These are phyloP conservation scores for Plebejus anna DNA, from an alignment of 2,888 invertebrate species.

Conservation along the genomic window DNA sequence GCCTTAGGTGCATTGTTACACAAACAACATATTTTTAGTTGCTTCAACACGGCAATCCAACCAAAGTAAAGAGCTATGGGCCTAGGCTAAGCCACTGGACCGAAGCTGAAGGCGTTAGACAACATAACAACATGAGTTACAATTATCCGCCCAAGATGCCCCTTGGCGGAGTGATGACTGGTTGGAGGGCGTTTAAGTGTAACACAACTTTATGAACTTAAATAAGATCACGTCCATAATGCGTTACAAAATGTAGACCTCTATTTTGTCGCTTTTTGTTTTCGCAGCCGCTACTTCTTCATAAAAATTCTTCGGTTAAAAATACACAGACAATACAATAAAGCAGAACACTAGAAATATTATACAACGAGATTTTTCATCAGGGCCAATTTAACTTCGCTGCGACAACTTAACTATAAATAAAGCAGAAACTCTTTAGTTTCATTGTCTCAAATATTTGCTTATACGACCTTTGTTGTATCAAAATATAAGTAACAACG, in stretches of 20 bases:
- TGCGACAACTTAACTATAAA: slow-evolving; percentile 26
- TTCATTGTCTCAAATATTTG: slow-evolving; percentile 9
- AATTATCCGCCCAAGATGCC: background rate
- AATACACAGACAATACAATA: slow-evolving; percentile 12
- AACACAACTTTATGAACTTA: slow-evolving; percentile 19
- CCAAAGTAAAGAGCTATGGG: background rate
- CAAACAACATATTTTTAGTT: no score
- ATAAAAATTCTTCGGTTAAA: background rate
- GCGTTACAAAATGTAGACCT: background rate
- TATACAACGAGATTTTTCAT: slow-evolving; percentile 22
- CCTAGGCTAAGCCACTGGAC: background rate
- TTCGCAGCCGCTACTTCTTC: background rate
- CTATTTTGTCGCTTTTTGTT: background rate
- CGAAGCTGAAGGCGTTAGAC: background rate
- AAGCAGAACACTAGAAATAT: slow-evolving; percentile 5
- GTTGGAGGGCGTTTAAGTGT: slow-evolving; percentile 1
- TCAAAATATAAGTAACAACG: background rate
- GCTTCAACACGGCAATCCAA: no score
- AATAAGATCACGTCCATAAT: slow-evolving; percentile 18
- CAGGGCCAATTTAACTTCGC: slow-evolving; percentile 23
- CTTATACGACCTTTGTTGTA: background rate
- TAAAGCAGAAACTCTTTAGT: background rate
- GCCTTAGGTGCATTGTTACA: no score
- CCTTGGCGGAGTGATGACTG: slow-evolving; percentile 15
- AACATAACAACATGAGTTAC: background rate